phyloP scores from a whole-genome alignment of 2,113 vertebrate species.

The Anoplopoma fimbria region DNA sequence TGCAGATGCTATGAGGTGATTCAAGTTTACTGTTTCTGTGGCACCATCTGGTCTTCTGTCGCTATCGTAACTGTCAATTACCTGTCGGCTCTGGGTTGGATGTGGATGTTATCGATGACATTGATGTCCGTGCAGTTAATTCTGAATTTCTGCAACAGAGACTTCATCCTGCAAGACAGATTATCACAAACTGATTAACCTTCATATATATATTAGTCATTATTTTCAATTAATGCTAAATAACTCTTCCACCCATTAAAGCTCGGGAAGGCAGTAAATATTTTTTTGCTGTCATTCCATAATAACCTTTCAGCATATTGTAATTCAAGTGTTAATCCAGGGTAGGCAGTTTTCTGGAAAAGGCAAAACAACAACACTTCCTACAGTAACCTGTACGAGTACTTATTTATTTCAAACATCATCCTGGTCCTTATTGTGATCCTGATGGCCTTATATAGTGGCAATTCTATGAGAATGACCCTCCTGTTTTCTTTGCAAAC shows the following conservation, averaged over 20 bases:
- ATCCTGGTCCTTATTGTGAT: not conserved
- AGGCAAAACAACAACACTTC: too few species aligned
- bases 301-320: not conserved
- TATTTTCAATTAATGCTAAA: slow-evolving; percentile 22
- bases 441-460: not conserved
- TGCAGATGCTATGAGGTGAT: slow-evolving; percentile 21
- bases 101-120: slow-evolving; percentile 91
- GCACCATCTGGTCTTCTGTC: slow-evolving; percentile 6
- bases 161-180: slow-evolving; percentile 89
- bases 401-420: too few species aligned
- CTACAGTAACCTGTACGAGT: too few species aligned
- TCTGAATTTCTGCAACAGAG: slow-evolving; percentile 93
- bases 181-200: slow-evolving; percentile 15
- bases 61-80: slow-evolving; percentile 69
- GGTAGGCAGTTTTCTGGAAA: not conserved
- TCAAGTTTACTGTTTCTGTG: not conserved
- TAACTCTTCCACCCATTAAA: not conserved
- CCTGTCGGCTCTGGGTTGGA: slow-evolving; percentile 91
- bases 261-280: not conserved
- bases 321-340: not conserved
- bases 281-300: not conserved
- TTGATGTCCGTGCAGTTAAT: slow-evolving; percentile 93
- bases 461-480: too few species aligned
- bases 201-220: slow-evolving; percentile 1
- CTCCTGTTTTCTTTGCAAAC: too few species aligned